Percentiles rank a stretch among this genome's conserved stretches.
Conservation (phyloP, 2,113 vertebrate genomes). For the Anolis sagrei region DNA sequence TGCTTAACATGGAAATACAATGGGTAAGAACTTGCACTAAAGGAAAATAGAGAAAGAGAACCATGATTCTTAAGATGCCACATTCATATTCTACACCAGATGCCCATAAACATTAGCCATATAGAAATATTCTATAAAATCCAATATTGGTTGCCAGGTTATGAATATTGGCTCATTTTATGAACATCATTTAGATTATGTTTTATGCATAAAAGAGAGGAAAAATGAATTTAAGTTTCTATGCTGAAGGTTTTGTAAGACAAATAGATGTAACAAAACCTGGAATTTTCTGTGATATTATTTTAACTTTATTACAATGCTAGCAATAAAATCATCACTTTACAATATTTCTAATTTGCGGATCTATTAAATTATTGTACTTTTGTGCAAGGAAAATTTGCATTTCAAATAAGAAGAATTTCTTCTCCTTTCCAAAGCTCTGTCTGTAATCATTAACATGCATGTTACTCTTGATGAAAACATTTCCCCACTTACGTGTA, state of each 20-base stretch:
- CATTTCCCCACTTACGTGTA: background rate
- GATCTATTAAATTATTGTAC: slow-evolving; percentile 21
- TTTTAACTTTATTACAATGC: background rate
- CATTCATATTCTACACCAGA: slow-evolving; percentile 36
- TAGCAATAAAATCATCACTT: slow-evolving; percentile 27
- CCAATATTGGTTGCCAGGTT: accelerated
- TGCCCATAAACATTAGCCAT: slow-evolving; percentile 28
- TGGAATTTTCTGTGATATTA: background rate
- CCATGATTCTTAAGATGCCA: slow-evolving; percentile 1
- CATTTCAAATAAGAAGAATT: background rate
- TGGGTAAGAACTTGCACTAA: background rate
- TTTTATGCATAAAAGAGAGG: background rate
- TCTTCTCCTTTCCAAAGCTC: background rate
- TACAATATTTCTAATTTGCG: slow-evolving; percentile 42
- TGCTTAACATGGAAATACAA: background rate
- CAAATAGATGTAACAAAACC: background rate
- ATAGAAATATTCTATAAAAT: slow-evolving; percentile 17
- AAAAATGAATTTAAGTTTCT: accelerated
- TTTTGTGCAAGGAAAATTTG: background rate
- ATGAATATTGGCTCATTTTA: background rate
- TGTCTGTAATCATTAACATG: background rate
- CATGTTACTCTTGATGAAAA: background rate
- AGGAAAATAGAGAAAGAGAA: background rate
- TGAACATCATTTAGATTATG: accelerated
- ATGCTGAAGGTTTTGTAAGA: background rate